Base-by-base conservation (phyloP, 2,113 vertebrate species). In the Labeo catla region DNA sequence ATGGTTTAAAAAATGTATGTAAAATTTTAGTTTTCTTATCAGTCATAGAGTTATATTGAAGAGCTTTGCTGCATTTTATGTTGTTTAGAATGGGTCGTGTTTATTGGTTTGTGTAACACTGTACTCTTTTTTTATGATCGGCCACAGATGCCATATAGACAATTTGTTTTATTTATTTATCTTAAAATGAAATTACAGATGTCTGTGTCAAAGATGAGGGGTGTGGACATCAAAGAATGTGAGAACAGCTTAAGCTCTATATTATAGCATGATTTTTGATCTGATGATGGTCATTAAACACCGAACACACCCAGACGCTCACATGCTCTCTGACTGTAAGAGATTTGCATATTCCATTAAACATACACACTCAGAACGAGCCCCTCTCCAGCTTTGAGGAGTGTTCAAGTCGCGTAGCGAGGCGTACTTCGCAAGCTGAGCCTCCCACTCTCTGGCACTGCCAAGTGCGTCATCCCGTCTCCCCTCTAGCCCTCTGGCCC, bases 341-440 rank as follows among this genome's bases (percentile, higher is more conserved):
- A 49, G 3, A 85, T 90, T 85, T 82, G 13, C 87, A 88, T 90
- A 59, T 88, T 70, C 77, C 82, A 85, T 85, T 74, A 76, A 36
- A 68, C 34, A 76, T 43, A 63, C 81, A 54, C 85, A 70, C 85
- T 83, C 65, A 36, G 9, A 73, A 76, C 3, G 45, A 86, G 76
- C 9, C 54, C 23, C 89, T 87, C 85, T 90, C 72, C 83, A 87
- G 57, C 72, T 61, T 86, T 54, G 45, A 88, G 77, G 66, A 90
- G 78, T 15, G 23, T 85, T 85, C 52, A 81, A 65, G 79, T 76
- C 79, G 4, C 57, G 50, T 39, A 79, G 47, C 39, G 36, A 70
- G 77, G 36, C 65, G 6, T 19, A 12, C 66, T 81, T 57, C 88
- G 87, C 84, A 91, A 90, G 89, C 89, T 87, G 90, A 91, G 77